Base-by-base conservation (phyloP, 2,888 invertebrate species). In the Drosophila robusta region DNA sequence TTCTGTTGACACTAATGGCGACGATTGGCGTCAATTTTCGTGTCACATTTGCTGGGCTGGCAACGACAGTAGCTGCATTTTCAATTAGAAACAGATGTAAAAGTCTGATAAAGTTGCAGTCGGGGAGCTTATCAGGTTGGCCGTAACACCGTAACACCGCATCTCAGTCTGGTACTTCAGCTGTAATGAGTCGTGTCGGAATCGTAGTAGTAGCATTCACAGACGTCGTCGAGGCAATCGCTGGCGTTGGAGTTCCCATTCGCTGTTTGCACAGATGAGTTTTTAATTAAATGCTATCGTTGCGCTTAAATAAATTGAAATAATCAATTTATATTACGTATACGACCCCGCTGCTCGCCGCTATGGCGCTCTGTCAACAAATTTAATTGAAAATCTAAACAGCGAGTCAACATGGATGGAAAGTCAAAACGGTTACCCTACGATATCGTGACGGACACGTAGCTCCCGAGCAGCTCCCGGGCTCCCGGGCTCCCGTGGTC, bases 81-180 rank as follows among this genome's bases (percentile, higher is more conserved):
- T 84, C 90, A 90, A 90, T 90, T 90, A 89, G 80, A 83, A 90
- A 89, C 90, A 90, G 87, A 90, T 90, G 90, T 90, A 76, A 90
- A 87, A 63, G 63, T 39, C 61, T 81, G 90, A 90, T 90, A 90
- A 86, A 47, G 58, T 60, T 64, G 60, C 63, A 81, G 56, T 61
- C 44, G 7, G n/a, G 14, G 9, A 38, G 70, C 75, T 75, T 75
- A 69, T 73, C 76, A 76, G 61, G 50, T 70, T 54, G 51, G 44
- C 56, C 47, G 18, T 51, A 62, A 70, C 55, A 70, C 34, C 58
- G 26, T 54, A 41, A 42, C 58, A 36, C 55, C 24, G 54, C 44
- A 50, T 57, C 56, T 45, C 50, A 52, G 55, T 54, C 51, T 87
- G 77, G 70, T 83, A 88, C 83, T 83, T 82, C 80, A 88, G 83